phyloP scores from a whole-genome alignment of 23 tunicate species.

The Trididemnum nubilum region DNA sequence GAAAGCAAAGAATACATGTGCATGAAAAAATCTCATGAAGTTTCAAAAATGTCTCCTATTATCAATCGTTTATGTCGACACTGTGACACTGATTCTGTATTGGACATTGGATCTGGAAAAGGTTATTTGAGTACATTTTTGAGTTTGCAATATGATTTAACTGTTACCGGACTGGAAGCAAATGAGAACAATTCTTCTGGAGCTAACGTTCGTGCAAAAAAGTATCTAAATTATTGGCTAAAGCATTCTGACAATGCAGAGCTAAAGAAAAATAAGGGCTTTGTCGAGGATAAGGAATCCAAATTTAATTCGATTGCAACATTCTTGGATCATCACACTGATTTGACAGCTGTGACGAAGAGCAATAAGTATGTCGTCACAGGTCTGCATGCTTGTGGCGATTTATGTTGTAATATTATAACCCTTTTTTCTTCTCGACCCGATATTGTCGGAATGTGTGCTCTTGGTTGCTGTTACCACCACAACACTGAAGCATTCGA shows the following conservation, averaged over 20 bases:
- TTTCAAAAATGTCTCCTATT: conserved; percentile 64
- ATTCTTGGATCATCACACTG: conserved; percentile 26
- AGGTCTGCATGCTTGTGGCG: conserved; percentile 89
- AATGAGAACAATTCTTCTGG: conserved; percentile 32
- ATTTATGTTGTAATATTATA: conserved; percentile 49
- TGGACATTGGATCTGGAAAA: conserved; percentile 91
- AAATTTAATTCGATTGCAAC: conserved; percentile 47
- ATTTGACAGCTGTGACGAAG: conserved; percentile 8
- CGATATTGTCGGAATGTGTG: conserved; percentile 41
- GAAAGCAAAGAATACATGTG: conserved; percentile 71
- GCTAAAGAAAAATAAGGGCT: not conserved
- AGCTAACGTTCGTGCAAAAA: conserved; percentile 49
- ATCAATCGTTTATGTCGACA: conserved; percentile 21
- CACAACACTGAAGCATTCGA: conserved; percentile 35
- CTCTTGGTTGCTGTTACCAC: conserved; percentile 91
- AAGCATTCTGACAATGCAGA: conserved; percentile 20
- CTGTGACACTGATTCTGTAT: conserved; percentile 18
- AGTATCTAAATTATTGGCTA: conserved; percentile 63
- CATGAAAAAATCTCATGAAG: conserved; percentile 83
- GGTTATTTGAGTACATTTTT: conserved; percentile 79
- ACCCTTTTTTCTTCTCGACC: conserved; percentile 37
- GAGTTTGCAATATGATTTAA: conserved; percentile 46
- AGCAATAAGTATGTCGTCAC: conserved; percentile 18
- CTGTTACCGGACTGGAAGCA: conserved; percentile 75
- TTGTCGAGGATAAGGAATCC: not conserved